A percentile compares a stretch with the other conserved stretches of the same genome.
These are phyloP conservation scores for Ptiloglossa arizonensis DNA, from an alignment of 1,140 invertebrate species.

Conservation along the genomic window DNA sequence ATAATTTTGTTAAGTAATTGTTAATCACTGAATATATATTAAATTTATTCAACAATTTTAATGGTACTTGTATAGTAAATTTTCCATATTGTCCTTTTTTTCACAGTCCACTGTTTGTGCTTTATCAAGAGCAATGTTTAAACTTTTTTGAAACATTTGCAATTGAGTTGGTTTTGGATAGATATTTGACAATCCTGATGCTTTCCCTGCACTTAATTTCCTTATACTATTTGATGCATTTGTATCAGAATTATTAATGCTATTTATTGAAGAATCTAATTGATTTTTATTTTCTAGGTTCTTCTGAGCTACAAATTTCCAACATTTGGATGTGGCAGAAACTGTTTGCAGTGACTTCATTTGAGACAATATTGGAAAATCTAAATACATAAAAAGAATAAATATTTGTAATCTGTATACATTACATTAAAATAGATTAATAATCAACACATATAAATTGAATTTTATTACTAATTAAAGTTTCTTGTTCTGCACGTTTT, in stretches of 20 bases:
- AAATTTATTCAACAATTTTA: conserved; percentile 21
- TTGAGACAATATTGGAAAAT: conserved; percentile 34
- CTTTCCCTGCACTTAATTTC: neutral
- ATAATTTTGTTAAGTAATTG: conserved; percentile 26
- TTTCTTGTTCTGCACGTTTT: conserved; percentile 59
- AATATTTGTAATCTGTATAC: conserved; percentile 35
- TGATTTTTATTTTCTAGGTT: conserved; percentile 27
- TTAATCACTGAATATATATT: conserved; percentile 10
- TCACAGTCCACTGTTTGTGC: conserved; percentile 1
- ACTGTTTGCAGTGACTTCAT: conserved; percentile 19
- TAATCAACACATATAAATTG: conserved; percentile 20
- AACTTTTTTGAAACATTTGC: conserved; percentile 26
- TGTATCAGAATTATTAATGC: neutral
- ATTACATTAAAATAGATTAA: conserved; percentile 21
- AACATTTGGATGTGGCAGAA: conserved; percentile 6
- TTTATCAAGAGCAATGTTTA: conserved; percentile 3
- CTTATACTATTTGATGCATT: neutral
- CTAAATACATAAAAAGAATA: conserved; percentile 42
- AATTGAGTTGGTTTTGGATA: conserved; percentile 18
- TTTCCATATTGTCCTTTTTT: conserved; percentile 21
- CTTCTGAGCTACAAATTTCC: conserved; percentile 25
- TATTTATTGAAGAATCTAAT: neutral
- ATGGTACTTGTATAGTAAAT: conserved; percentile 40
- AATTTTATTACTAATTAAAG: conserved; percentile 54
- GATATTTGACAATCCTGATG: neutral